A percentile compares a stretch with the other conserved stretches of the same genome.
Evolutionary conservation across 2,888 invertebrate species (phyloP).

Genomic region (Drosophila heteroneura): DNA sequence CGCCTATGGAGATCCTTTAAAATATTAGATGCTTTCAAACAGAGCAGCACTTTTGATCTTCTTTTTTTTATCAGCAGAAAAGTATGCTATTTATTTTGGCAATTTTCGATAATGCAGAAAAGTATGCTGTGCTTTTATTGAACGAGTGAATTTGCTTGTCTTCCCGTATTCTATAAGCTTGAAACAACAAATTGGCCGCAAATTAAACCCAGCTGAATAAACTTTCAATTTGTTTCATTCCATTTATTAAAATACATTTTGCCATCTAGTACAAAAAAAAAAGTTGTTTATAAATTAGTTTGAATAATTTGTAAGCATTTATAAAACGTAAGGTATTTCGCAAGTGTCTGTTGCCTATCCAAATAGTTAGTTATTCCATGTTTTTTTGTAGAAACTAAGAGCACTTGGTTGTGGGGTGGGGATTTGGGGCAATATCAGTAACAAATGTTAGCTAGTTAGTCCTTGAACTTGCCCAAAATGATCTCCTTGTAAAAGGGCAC

Average conservation of each 20-base stretch:
- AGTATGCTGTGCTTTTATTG: slow-evolving; percentile 3
- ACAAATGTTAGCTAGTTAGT: slow-evolving; percentile 45
- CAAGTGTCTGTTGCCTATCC: background rate
- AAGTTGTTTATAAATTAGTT: background rate
- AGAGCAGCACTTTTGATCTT: background rate
- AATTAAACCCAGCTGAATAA: background rate
- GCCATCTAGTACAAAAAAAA: background rate
- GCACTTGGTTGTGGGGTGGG: slow-evolving; percentile 23
- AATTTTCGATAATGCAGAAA: background rate
- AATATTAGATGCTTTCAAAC: background rate
- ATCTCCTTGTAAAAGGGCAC: slow-evolving; percentile 93
- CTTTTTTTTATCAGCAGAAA: background rate
- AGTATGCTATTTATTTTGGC: background rate
- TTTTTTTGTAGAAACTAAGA: slow-evolving; percentile 19
- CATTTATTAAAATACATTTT: background rate
- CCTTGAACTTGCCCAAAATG: slow-evolving; percentile 86
- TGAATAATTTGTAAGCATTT: background rate
- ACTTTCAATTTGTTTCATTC: background rate
- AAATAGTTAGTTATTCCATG: slow-evolving; percentile 4
- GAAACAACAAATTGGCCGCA: background rate
- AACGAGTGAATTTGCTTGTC: background rate
- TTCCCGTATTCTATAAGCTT: background rate
- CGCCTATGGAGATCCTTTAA: background rate
- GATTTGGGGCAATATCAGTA: too few species aligned
- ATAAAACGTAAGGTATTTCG: slow-evolving; percentile 8